These are phyloP conservation scores for Lutraria lutraria DNA, from an alignment of 2,888 invertebrate genomes.

Conservation along the genomic window DNA sequence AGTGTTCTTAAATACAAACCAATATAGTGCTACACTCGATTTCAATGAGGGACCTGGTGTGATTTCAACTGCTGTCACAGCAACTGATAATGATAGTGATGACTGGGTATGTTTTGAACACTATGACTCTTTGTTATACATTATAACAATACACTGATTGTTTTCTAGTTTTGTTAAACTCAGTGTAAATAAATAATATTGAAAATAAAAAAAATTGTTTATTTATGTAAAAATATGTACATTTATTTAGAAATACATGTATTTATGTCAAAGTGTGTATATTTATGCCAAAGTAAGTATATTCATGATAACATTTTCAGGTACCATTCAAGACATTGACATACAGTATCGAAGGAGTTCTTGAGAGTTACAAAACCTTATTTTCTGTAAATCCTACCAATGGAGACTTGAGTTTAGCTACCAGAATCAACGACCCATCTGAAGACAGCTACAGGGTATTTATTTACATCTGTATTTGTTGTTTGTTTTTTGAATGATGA, in stretches of 20 bases:
- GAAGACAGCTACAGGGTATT: slow-evolving; percentile 33
- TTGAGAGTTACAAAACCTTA: slow-evolving; percentile 58
- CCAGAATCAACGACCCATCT: not conserved
- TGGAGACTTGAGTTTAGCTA: slow-evolving; percentile 69
- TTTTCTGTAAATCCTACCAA: slow-evolving; percentile 72
- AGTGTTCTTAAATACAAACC: slow-evolving; percentile 59
- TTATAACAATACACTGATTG: too few species aligned
- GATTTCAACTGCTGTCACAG: slow-evolving; percentile 50
- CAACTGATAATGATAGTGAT: slow-evolving; percentile 57
- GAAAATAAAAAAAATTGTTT: too few species aligned
- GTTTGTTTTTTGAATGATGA: not conserved
- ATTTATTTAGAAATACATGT: too few species aligned
- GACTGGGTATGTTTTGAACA: slow-evolving; percentile 37
- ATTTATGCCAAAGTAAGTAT: too few species aligned
- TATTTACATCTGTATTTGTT: not conserved
- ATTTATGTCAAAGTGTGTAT: too few species aligned
- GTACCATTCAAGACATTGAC: slow-evolving; percentile 74
- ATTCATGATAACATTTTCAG: slow-evolving; percentile 55
- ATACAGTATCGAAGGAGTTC: slow-evolving; percentile 74
- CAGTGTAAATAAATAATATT: not conserved
- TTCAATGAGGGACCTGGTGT: slow-evolving; percentile 29
- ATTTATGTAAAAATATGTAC: too few species aligned
- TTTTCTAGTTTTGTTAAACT: not conserved
- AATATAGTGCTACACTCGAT: slow-evolving; percentile 52
- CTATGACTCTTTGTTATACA: not conserved